Evolutionary conservation across 2,888 invertebrate genomes (phyloP).

Genomic region (Epinotia brunnichana): DNA sequence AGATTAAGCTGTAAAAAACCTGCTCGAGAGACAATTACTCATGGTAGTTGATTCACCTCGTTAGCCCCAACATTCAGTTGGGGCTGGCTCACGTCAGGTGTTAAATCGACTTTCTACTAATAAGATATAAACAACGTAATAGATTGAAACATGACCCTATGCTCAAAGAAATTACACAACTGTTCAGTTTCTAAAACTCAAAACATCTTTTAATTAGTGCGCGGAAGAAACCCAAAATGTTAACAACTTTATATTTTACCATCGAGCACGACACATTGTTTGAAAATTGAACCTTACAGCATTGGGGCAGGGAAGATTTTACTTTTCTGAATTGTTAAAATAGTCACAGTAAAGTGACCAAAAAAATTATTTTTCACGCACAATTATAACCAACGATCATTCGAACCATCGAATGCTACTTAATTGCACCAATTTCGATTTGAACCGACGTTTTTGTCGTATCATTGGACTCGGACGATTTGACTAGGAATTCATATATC

Average conservation of each 20-base stretch:
- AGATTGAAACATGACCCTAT: slow-evolving; percentile 61
- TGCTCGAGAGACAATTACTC: slow-evolving; percentile 28
- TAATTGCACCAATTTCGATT: slow-evolving; percentile 67
- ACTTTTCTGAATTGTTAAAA: not conserved
- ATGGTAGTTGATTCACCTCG: slow-evolving; percentile 30
- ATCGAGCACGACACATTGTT: not conserved
- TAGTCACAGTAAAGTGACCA: slow-evolving; percentile 44
- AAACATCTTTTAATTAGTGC: slow-evolving; percentile 36
- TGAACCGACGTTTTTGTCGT: slow-evolving; percentile 56
- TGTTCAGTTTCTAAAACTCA: slow-evolving; percentile 58
- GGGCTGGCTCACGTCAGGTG: slow-evolving; percentile 58
- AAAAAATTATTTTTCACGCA: slow-evolving; percentile 66
- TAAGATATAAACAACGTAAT: slow-evolving; percentile 54
- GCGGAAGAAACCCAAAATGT: slow-evolving; percentile 31
- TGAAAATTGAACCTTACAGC: slow-evolving; percentile 13
- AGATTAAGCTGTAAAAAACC: slow-evolving; percentile 36
- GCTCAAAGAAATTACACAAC: slow-evolving; percentile 56
- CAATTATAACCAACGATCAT: slow-evolving; percentile 59
- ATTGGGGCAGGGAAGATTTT: not conserved
- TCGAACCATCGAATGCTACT: slow-evolving; percentile 61
- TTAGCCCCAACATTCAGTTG: slow-evolving; percentile 46
- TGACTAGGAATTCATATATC: slow-evolving; percentile 40
- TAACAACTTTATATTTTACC: slow-evolving; percentile 21
- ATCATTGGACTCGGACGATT: slow-evolving; percentile 46
- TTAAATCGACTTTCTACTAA: slow-evolving; percentile 61